Evolutionary conservation across 2,113 vertebrate species (phyloP), one percentile per base, ranked within the genome.

Genomic region (Aphelocoma coerulescens): DNA sequence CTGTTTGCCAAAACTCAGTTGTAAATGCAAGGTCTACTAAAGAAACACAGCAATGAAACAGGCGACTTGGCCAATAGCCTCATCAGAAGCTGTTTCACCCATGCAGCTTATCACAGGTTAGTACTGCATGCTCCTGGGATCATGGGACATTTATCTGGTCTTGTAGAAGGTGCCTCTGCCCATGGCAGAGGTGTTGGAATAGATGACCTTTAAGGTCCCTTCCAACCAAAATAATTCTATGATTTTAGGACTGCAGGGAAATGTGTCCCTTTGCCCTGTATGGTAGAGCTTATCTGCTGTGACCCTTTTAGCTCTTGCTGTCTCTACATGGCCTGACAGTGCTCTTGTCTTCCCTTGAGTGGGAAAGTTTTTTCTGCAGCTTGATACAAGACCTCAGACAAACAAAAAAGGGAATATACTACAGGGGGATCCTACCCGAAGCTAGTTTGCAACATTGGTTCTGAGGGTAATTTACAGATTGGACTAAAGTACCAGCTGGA

Each of bases 371-470:
- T 78, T 71, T 81, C 57, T 93, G 30, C 22, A 52, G 13, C 54
- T 78, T 76, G 57, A 46, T 68, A 22, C 11, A 51, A 77, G 15
- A 19, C 24, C n/a, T 71, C 32, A 59, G 51, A 37, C 20, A 10
- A 71, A 57, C 3, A 57, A 35, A 37, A 57, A 51, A 26, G 22
- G 26, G 35, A 73, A 73, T 62, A n/a, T 27, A 7, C 14, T 69
- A 27, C 33, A 58, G 14, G 10, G 8, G 6, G 2, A 35, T 65
- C 16, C 16, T 41, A 66, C 5, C 0, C 1, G 65, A 77, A n/a
- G 13, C 43, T 73, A 32, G 13, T 49, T 75, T 41, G 6, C 27
- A 78, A 46, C 10, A 6, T 27, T 41, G 14, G 4, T 82, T 73
- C 28, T 1, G 1, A 72, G 26, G 4, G 7, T 8, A 39, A 58